Percentiles rank a stretch among this genome's conserved stretches.
Conservation (phyloP, 2,888 invertebrate species). For the Apamea crenata region DNA sequence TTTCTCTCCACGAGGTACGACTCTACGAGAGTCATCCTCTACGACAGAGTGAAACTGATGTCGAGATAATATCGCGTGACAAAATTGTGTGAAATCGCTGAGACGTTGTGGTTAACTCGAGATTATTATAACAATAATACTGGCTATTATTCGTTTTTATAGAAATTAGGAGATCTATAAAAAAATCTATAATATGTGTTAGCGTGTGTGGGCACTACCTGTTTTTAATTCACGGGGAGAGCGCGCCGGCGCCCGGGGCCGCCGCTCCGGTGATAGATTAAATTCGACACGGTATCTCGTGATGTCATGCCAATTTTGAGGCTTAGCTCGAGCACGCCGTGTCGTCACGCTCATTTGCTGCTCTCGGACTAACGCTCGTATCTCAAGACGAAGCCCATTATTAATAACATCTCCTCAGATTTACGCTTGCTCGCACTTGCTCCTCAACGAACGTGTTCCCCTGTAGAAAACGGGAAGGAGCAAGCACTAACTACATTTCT, state of each 20-base stretch:
- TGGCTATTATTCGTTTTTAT: constrained; percentile 77
- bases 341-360: constrained; percentile 85
- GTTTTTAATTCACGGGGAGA: constrained; percentile 78
- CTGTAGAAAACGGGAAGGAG: constrained; percentile 53
- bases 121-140: constrained; percentile 76
- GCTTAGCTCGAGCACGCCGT: constrained; percentile 77
- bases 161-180: constrained; percentile 74
- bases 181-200: constrained; percentile 74
- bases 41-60: constrained; percentile 34
- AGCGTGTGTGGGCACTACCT: constrained; percentile 86
- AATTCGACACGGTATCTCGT: constrained; percentile 89
- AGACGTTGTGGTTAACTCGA: constrained; percentile 72
- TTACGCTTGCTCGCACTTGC: constrained; percentile 41
- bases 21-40: constrained; percentile 14
- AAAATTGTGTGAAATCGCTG: constrained; percentile 71
- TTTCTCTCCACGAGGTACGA: constrained; percentile 18
- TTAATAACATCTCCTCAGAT: constrained; percentile 75
- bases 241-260: constrained; percentile 84
- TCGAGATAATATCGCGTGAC: constrained; percentile 68
- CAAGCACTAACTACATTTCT: constrained; percentile 73
- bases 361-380: constrained; percentile 72
- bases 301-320: constrained; percentile 89
- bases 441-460: constrained; percentile 49
- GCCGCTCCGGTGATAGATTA: constrained; percentile 87
- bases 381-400: constrained; percentile 75